Conservation (phyloP, 2,888 invertebrate genomes). For the Drosophila anomalipes region DNA sequence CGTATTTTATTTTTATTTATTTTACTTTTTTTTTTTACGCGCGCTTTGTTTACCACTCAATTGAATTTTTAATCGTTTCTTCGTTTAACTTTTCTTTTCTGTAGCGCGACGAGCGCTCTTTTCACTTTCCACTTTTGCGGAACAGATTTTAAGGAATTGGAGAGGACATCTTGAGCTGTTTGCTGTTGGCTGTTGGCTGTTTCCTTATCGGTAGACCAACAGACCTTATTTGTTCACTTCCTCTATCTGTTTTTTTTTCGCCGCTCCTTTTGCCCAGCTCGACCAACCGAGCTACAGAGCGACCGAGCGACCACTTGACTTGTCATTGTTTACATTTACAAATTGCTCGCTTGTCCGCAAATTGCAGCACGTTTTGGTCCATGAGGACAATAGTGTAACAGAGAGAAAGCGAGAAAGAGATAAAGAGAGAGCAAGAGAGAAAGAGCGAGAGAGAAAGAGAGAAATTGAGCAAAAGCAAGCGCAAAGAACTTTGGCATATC, state of each 20-base stretch:
- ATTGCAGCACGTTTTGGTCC: conserved; percentile 62
- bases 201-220: conserved; percentile 65
- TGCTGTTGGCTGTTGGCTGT: conserved; percentile 19
- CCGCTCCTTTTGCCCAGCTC: conserved; percentile 6
- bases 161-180: conserved; percentile 52
- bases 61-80: conserved; percentile 82
- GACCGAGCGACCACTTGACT: conserved; percentile 67
- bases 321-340: conserved; percentile 80
- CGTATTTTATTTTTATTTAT: neutral
- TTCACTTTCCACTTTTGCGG: conserved; percentile 50
- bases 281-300: conserved; percentile 9
- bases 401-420: neutral
- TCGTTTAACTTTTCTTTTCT: conserved; percentile 67
- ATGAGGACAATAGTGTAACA: conserved; percentile 12
- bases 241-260: conserved; percentile 12
- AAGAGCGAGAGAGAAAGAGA: neutral
- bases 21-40: neutral
- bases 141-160: conserved; percentile 7
- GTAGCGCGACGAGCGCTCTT: conserved; percentile 44
- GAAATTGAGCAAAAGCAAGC: neutral
- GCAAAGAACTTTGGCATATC: conserved; percentile 46
- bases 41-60: conserved; percentile 72
- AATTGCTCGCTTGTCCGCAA: conserved; percentile 82
- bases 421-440: neutral
- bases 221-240: conserved; percentile 48